These are phyloP conservation scores for Sminthurides bifidus DNA, from an alignment of 1,140 invertebrate genomes.

Conservation along the genomic window DNA sequence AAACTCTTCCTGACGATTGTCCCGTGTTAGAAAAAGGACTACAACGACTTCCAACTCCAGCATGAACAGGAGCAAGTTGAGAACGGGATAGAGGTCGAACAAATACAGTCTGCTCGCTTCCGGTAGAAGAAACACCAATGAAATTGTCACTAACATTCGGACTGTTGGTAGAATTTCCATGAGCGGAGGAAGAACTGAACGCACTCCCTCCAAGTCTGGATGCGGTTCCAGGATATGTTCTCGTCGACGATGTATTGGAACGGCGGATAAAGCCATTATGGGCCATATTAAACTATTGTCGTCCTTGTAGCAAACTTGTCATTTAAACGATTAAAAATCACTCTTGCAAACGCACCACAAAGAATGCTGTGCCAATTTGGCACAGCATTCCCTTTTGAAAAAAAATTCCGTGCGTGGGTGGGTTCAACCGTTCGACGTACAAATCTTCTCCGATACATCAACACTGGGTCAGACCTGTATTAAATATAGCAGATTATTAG, in stretches of 20 bases:
- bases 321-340: no score
- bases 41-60: slow-evolving; percentile 24
- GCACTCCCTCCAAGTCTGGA: slow-evolving; percentile 15
- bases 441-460: no score
- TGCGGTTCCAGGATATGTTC: slow-evolving; percentile 28
- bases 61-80: slow-evolving; percentile 25
- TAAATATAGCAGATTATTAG: no score
- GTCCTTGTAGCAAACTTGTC: no score
- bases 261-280: slow-evolving; percentile 28
- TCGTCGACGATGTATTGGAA: slow-evolving; percentile 15
- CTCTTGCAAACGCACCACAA: no score
- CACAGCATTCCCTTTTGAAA: no score
- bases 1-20: slow-evolving; percentile 35
- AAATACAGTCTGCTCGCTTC: slow-evolving; percentile 24
- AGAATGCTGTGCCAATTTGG: no score
- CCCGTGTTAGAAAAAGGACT: slow-evolving; percentile 33
- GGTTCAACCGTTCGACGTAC: no score
- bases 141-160: slow-evolving; percentile 27
- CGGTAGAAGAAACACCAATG: no score
- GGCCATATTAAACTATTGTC: slow-evolving; percentile 6
- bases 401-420: no score
- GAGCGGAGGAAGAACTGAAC: no score
- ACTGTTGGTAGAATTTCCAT: slow-evolving; percentile 10
- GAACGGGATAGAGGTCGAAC: slow-evolving; percentile 27
- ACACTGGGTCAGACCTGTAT: no score